phyloP scores from a whole-genome alignment of 2,113 vertebrate species.

The Protobothrops mucrosquamatus region DNA sequence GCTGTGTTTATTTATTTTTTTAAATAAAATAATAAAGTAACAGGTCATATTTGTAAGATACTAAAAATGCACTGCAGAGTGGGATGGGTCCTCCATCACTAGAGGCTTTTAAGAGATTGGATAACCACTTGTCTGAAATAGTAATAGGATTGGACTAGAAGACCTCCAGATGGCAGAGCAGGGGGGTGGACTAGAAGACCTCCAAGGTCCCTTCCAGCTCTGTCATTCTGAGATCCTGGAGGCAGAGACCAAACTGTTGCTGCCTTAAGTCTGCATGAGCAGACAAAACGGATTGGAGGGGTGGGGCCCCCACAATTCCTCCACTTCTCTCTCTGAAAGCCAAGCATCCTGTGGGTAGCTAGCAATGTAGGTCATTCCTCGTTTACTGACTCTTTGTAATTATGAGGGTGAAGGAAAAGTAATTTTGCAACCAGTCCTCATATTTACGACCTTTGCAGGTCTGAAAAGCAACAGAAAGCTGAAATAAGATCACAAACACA shows the following conservation, averaged over 20 bases:
- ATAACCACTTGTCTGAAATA: too few relatives aligned
- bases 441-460: not conserved
- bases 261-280: not conserved
- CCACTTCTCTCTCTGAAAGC: not conserved
- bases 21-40: not conserved
- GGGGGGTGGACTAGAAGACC: too few relatives aligned
- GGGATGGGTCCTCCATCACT: too few relatives aligned
- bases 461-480: not conserved
- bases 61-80: not conserved
- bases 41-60: not conserved
- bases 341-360: too few relatives aligned
- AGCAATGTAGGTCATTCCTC: not conserved
- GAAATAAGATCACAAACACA: not conserved
- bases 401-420: not conserved
- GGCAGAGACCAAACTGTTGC: not conserved
- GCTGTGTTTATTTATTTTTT: not conserved
- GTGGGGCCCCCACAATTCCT: too few relatives aligned
- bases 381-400: not conserved
- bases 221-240: not conserved
- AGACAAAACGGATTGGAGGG: not conserved
- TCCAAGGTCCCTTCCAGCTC: too few relatives aligned
- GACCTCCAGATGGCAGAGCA: too few relatives aligned
- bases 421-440: not conserved
- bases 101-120: too few relatives aligned
- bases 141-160: too few relatives aligned